A percentile compares a stretch with the other conserved stretches of the same genome.
These are phyloP conservation scores for Drosophila robusta DNA, from an alignment of 2,888 invertebrate species.

Conservation along the genomic window DNA sequence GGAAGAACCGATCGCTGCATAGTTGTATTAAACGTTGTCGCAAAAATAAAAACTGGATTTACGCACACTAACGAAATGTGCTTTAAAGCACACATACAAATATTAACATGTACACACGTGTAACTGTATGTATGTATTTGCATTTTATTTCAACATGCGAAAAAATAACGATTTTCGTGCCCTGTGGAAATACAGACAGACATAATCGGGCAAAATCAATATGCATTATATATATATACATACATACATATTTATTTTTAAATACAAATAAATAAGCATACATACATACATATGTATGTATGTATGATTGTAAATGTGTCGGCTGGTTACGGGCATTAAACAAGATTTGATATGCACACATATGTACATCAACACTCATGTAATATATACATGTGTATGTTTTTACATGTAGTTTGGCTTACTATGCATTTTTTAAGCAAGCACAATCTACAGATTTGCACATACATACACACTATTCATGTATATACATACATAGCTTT, in stretches of 20 bases:
- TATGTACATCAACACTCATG: neutral
- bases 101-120: neutral
- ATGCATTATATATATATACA: neutral
- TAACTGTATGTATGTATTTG: neutral
- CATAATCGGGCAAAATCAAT: neutral
- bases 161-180: conserved; percentile 1
- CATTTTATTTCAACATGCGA: conserved; percentile 27
- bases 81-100: neutral
- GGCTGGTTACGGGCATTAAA: neutral
- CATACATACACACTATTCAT: neutral
- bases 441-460: too few species aligned
- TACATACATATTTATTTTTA: neutral
- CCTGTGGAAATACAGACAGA: neutral
- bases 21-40: conserved; percentile 35
- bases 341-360: neutral
- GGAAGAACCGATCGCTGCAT: conserved; percentile 25
- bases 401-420: too few species aligned
- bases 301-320: neutral
- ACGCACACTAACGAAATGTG: conserved; percentile 7
- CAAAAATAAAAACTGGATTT: conserved; percentile 59
- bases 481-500: neutral
- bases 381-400: neutral
- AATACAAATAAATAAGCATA: neutral
- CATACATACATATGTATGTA: neutral
- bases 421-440: too few species aligned